Evolutionary conservation across 2,888 invertebrate genomes (phyloP).

Genomic region (Phorcus lineatus): DNA sequence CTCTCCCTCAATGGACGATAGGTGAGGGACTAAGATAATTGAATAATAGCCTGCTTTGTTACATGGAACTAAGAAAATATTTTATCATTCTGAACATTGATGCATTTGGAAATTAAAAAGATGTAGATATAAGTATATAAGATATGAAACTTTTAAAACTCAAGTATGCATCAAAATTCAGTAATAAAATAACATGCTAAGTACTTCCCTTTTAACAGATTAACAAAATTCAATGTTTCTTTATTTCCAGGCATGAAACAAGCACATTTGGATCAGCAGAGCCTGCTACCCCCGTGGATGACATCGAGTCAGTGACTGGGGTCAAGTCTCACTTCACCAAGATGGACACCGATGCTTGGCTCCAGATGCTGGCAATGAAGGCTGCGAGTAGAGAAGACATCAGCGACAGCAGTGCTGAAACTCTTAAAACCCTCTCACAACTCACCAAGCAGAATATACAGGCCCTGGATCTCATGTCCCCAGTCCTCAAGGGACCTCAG

Average conservation of each 20-base stretch:
- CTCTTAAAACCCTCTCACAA: constrained; percentile 52
- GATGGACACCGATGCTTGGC: constrained; percentile 64
- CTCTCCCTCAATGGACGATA: constrained; percentile 55
- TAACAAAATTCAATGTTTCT: no score
- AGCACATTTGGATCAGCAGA: constrained; percentile 62
- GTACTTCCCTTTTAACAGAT: neutral
- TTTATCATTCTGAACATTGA: no score
- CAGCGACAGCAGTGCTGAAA: constrained; percentile 52
- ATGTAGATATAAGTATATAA: no score
- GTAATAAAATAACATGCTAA: neutral
- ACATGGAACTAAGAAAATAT: no score
- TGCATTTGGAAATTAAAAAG: no score
- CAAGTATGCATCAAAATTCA: no score
- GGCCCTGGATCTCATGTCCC: constrained; percentile 62
- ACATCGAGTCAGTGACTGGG: constrained; percentile 50
- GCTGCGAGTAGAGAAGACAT: constrained; percentile 61
- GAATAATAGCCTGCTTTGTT: no score
- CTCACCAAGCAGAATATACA: constrained; percentile 65
- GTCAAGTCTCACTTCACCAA: constrained; percentile 52
- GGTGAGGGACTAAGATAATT: no score
- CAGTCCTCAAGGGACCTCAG: constrained; percentile 38
- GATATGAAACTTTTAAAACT: no score
- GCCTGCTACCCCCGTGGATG: constrained; percentile 55
- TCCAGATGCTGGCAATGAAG: constrained; percentile 61
- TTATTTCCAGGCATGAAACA: constrained; percentile 59